These are phyloP conservation scores for Xyrichtys novacula DNA, from an alignment of 2,797 vertebrate species.

Conservation along the genomic window DNA sequence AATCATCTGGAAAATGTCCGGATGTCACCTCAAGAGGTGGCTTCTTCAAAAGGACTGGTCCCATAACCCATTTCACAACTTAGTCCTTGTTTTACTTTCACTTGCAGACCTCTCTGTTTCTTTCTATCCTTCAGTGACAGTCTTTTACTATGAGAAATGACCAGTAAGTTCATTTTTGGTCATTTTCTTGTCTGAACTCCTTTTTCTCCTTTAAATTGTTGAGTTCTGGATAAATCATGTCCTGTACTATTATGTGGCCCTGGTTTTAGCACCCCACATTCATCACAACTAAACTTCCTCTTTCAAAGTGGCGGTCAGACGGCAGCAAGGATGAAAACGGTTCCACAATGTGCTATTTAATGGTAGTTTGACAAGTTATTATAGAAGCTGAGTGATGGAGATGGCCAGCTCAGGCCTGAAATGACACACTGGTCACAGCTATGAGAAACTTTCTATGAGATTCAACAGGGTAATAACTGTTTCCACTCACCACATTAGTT, in stretches of 20 bases:
- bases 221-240: neutral
- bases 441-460: neutral
- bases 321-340: neutral
- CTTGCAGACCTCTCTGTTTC: neutral
- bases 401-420: neutral
- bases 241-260: neutral
- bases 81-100: neutral
- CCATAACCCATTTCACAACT: neutral
- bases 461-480: neutral
- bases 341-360: neutral
- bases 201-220: neutral
- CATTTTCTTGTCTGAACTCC: neutral
- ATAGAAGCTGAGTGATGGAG: conserved; percentile 3
- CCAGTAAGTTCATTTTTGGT: neutral
- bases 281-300: neutral
- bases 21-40: no score
- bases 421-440: neutral
- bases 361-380: conserved; percentile 10
- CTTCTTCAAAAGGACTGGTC: neutral
- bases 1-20: no score
- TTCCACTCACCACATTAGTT: neutral
- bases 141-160: neutral
- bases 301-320: neutral
- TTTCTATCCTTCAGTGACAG: neutral
- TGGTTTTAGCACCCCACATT: neutral